A percentile compares a stretch with the other conserved stretches of the same genome.
These are phyloP conservation scores for Galaxias olidus DNA, from an alignment of 2,797 vertebrate species.

Conservation along the genomic window DNA sequence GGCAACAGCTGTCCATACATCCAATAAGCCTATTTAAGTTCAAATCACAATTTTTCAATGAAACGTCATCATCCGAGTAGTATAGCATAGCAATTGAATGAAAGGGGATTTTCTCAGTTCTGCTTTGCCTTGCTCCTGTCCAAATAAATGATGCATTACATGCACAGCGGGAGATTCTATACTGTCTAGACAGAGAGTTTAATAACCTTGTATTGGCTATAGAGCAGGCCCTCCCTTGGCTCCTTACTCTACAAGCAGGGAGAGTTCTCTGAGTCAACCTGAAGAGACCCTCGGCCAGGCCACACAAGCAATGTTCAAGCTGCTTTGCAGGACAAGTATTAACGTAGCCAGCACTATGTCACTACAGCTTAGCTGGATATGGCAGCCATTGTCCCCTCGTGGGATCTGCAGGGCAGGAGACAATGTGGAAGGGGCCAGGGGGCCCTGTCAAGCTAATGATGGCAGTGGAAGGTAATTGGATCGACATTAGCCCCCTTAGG, in stretches of 20 bases:
- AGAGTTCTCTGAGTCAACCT: not conserved
- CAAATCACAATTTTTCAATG: too few species aligned
- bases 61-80: too few species aligned
- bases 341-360: constrained; percentile 30
- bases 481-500: constrained; percentile 65
- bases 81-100: not conserved
- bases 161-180: not conserved
- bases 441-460: constrained; percentile 62
- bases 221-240: too few species aligned
- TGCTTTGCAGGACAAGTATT: constrained; percentile 24
- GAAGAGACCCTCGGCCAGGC: not conserved
- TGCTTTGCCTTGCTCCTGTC: not conserved
- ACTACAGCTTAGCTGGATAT: constrained; percentile 35
- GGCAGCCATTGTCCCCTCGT: constrained; percentile 46
- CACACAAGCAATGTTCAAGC: constrained; percentile 16
- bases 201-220: too few species aligned
- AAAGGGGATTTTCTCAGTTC: not conserved
- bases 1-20: too few species aligned
- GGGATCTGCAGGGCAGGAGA: constrained; percentile 52
- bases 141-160: not conserved
- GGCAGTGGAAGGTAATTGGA: constrained; percentile 72
- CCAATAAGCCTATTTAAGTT: too few species aligned
- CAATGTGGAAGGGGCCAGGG: constrained; percentile 53
- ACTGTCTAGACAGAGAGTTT: too few species aligned
- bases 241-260: too few species aligned